These are phyloP conservation scores for Patella depressa DNA, from an alignment of 2,888 invertebrate species.

Conservation along the genomic window DNA sequence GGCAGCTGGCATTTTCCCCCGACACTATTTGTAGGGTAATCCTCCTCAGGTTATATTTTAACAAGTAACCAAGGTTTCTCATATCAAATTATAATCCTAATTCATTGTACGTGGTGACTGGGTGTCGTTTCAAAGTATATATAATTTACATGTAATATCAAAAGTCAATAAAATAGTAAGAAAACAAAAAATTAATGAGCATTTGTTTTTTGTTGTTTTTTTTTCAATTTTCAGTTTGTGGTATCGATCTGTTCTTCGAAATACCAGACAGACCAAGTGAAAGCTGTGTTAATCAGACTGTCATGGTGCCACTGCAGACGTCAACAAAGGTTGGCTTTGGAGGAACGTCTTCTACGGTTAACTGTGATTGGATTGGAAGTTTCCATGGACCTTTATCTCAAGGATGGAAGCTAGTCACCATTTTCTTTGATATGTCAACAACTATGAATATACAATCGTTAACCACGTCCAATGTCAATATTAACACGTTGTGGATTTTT, in stretches of 20 bases:
- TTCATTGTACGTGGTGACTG: too few relatives aligned
- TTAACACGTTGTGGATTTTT: conserved; percentile 64
- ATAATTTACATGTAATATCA: too few relatives aligned
- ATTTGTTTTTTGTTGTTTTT: too few relatives aligned
- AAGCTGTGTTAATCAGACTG: conserved; percentile 53
- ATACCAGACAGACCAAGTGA: conserved; percentile 49
- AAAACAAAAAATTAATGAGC: too few relatives aligned
- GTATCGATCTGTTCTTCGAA: conserved; percentile 66
- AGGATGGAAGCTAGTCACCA: conserved; percentile 65
- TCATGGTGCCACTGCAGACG: conserved; percentile 42
- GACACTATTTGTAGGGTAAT: too few relatives aligned
- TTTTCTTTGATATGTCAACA: conserved; percentile 54
- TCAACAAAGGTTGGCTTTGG: conserved; percentile 21
- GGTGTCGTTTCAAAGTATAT: too few relatives aligned
- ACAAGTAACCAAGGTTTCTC: too few relatives aligned
- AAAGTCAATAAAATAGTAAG: too few relatives aligned
- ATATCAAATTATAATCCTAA: too few relatives aligned
- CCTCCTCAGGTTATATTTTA: too few relatives aligned
- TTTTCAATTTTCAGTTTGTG: conserved; percentile 50
- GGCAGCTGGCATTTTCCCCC: too few relatives aligned
- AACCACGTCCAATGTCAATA: conserved; percentile 7
- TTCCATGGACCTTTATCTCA: conserved; percentile 52
- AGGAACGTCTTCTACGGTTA: conserved; percentile 35
- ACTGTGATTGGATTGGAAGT: conserved; percentile 59
- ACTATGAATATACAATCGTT: not conserved